Evolutionary conservation across 2,797 vertebrate species (phyloP).

Genomic region (Danio aesculapii): DNA sequence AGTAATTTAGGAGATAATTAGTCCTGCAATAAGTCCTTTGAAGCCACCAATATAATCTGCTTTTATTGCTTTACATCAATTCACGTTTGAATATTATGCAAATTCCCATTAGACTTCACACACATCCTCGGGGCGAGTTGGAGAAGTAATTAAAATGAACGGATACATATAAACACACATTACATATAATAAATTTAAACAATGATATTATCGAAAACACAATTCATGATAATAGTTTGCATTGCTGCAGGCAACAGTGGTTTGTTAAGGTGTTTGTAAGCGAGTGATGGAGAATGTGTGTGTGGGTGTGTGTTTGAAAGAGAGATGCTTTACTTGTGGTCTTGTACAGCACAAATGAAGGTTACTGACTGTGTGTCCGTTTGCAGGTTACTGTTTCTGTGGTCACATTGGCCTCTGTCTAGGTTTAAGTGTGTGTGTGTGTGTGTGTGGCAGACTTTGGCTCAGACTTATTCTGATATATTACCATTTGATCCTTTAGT

Average conservation of each 20-base stretch:
- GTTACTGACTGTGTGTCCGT: constrained; percentile 41
- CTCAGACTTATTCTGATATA: constrained; percentile 94
- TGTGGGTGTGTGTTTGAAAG: constrained; percentile 60
- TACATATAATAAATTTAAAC: constrained; percentile 15
- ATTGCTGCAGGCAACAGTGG: background rate
- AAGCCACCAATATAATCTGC: constrained; percentile 76
- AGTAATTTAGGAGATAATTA: constrained; percentile 56
- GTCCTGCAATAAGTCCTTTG: constrained; percentile 55
- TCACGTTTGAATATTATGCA: constrained; percentile 41
- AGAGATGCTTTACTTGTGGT: constrained; percentile 53
- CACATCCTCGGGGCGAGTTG: constrained; percentile 63
- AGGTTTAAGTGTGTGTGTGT: constrained; percentile 28
- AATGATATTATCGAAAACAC: constrained; percentile 16
- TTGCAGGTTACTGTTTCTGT: constrained; percentile 55
- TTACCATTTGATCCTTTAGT: constrained; percentile 92
- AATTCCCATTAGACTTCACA: constrained; percentile 58
- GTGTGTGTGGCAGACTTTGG: constrained; percentile 67
- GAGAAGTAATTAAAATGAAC: constrained; percentile 40
- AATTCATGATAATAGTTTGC: constrained; percentile 33
- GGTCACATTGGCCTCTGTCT: constrained; percentile 47
- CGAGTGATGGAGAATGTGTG: constrained; percentile 34
- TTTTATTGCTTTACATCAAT: constrained; percentile 75
- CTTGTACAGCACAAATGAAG: constrained; percentile 57
- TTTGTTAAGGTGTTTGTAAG: constrained; percentile 4
- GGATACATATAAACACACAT: constrained; percentile 30